A percentile compares a stretch with the other conserved stretches of the same genome.
phyloP scores from a whole-genome alignment of 2,888 invertebrate species.

The Drosophila pseudotalamancana region DNA sequence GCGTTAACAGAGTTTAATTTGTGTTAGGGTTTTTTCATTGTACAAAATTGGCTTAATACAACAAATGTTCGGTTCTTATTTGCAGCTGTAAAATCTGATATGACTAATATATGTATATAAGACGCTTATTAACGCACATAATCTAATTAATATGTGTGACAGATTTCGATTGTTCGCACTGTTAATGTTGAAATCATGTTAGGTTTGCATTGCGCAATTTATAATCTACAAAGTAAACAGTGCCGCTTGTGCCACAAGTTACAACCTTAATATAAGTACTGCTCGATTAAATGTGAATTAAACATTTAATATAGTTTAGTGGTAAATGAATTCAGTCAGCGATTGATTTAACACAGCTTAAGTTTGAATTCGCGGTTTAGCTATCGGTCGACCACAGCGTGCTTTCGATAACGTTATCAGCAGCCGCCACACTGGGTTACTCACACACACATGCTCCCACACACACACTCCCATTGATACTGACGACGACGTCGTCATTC shows the following conservation, averaged over 20 bases:
- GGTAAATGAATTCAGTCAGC: too few species aligned
- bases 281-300: too few species aligned
- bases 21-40: background rate
- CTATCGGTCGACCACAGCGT: constrained; percentile 21
- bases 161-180: background rate
- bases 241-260: background rate
- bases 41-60: too few species aligned
- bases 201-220: background rate
- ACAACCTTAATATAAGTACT: background rate
- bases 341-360: too few species aligned
- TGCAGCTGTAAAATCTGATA: background rate
- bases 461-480: constrained; percentile 7
- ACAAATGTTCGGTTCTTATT: background rate
- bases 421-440: constrained; percentile 20
- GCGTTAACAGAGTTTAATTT: background rate
- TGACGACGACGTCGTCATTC: constrained; percentile 38
- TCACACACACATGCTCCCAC: constrained; percentile 5
- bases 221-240: background rate
- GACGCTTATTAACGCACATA: too few species aligned
- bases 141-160: background rate
- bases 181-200: background rate
- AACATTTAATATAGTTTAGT: too few species aligned
- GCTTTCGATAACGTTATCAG: background rate
- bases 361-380: too few species aligned
- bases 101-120: too few species aligned